These are phyloP conservation scores for Drosophila burlai DNA, from an alignment of 1,140 invertebrate species.

Conservation along the genomic window DNA sequence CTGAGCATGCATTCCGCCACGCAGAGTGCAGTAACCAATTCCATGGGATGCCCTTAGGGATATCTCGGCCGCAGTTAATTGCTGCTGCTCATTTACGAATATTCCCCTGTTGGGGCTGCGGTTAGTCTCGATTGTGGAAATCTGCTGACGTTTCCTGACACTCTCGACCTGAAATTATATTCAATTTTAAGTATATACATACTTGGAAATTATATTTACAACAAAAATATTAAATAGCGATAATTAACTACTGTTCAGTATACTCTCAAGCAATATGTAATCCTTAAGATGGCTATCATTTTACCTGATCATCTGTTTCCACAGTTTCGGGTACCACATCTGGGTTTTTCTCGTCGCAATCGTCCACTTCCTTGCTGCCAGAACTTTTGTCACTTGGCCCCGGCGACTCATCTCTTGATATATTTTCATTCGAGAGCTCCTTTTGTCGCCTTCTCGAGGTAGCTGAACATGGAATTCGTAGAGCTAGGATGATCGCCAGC, in stretches of 20 bases:
- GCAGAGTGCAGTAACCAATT: slow-evolving; percentile 89
- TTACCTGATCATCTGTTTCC: slow-evolving; percentile 86
- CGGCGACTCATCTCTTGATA: slow-evolving; percentile 75
- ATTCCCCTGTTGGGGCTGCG: slow-evolving; percentile 88
- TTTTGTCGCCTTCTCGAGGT: slow-evolving; percentile 68
- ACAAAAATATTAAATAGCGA: too few relatives aligned
- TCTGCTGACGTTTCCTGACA: slow-evolving; percentile 89
- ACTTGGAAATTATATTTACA: background rate
- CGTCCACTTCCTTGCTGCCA: slow-evolving; percentile 86
- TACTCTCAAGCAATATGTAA: too few relatives aligned
- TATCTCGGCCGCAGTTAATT: slow-evolving; percentile 67
- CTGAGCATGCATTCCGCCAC: slow-evolving; percentile 88
- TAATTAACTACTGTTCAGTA: too few relatives aligned
- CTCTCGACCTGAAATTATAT: slow-evolving; percentile 87
- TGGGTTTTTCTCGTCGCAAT: slow-evolving; percentile 93
- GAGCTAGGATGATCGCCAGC: slow-evolving; percentile 73
- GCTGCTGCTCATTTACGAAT: slow-evolving; percentile 86
- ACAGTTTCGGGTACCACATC: slow-evolving; percentile 92
- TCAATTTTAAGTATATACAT: too few relatives aligned
- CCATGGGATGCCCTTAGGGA: slow-evolving; percentile 85
- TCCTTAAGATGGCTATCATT: background rate
- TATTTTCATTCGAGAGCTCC: slow-evolving; percentile 70
- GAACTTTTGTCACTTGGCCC: slow-evolving; percentile 79
- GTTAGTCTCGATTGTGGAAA: slow-evolving; percentile 91
- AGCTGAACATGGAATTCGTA: slow-evolving; percentile 74